Percentiles rank a stretch among this genome's conserved stretches.
phyloP scores from a whole-genome alignment of 2,888 invertebrate genomes.

The Eupithecia inturbata region DNA sequence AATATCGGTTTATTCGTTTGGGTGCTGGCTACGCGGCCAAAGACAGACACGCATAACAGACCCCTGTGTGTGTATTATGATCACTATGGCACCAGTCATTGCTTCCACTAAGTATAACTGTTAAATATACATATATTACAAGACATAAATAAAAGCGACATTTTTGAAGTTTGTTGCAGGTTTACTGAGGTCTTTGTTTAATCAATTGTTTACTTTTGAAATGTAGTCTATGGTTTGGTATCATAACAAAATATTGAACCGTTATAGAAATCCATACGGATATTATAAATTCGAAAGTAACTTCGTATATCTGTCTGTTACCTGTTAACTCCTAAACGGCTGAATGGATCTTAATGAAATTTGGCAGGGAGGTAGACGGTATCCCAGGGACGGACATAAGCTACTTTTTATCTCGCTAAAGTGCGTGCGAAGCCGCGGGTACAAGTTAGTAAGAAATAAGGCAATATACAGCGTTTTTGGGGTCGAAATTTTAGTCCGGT shows the following conservation, averaged over 20 bases:
- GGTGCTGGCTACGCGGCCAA: no score
- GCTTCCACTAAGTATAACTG: background rate
- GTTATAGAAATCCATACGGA: background rate
- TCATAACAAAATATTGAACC: background rate
- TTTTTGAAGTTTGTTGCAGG: background rate
- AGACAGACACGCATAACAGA: background rate
- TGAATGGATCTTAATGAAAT: no score
- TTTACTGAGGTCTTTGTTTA: background rate
- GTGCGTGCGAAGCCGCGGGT: no score
- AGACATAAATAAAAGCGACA: background rate
- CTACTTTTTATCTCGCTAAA: no score
- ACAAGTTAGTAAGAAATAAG: no score
- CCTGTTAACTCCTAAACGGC: no score
- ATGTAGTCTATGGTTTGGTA: no score
- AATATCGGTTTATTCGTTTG: no score
- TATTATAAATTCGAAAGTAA: no score
- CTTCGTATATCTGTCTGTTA: no score
- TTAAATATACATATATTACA: background rate
- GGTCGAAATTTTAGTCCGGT: background rate
- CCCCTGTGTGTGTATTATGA: slow-evolving; percentile 28
- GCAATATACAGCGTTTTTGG: slow-evolving; percentile 2
- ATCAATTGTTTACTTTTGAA: background rate
- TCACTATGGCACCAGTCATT: slow-evolving; percentile 31
- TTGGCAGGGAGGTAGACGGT: no score
- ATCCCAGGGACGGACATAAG: no score